phyloP scores from a whole-genome alignment of 1,140 invertebrate genomes.

The Ridgeia piscesae region DNA sequence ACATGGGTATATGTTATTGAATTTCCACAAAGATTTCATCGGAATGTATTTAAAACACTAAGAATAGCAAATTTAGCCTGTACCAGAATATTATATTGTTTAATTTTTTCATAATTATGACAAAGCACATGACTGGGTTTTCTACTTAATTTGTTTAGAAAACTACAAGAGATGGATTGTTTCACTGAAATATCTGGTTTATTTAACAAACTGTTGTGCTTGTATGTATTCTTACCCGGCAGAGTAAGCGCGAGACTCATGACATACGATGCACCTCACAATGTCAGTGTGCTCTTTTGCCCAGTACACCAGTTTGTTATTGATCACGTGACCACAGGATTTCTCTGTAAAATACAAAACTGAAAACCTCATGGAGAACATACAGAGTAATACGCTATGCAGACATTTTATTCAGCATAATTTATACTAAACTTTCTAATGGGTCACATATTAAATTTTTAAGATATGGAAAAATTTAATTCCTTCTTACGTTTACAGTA shows the following conservation, averaged over 20 bases:
- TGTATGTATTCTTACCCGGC: conserved; percentile 45
- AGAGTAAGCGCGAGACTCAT: conserved; percentile 54
- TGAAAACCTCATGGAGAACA: neutral
- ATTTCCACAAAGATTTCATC: neutral
- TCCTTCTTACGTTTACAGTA: neutral
- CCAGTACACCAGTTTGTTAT: conserved; percentile 40
- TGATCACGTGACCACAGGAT: conserved; percentile 51
- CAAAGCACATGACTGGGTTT: neutral
- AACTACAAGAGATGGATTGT: too few relatives aligned
- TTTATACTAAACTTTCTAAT: neutral
- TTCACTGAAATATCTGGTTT: too few relatives aligned
- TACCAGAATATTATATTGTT: neutral
- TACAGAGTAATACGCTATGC: neutral
- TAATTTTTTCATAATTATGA: neutral
- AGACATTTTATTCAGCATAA: neutral
- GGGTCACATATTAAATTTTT: neutral
- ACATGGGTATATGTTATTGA: neutral
- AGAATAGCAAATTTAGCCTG: neutral
- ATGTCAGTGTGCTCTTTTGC: conserved; percentile 56
- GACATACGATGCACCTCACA: conserved; percentile 50
- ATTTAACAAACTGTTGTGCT: neutral
- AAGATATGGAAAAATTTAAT: neutral
- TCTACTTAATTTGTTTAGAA: too few relatives aligned
- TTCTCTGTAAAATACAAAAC: conserved; percentile 41
- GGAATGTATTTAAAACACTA: neutral